Evolutionary conservation across 2,113 vertebrate species (phyloP).

Genomic region (Pimephales promelas): DNA sequence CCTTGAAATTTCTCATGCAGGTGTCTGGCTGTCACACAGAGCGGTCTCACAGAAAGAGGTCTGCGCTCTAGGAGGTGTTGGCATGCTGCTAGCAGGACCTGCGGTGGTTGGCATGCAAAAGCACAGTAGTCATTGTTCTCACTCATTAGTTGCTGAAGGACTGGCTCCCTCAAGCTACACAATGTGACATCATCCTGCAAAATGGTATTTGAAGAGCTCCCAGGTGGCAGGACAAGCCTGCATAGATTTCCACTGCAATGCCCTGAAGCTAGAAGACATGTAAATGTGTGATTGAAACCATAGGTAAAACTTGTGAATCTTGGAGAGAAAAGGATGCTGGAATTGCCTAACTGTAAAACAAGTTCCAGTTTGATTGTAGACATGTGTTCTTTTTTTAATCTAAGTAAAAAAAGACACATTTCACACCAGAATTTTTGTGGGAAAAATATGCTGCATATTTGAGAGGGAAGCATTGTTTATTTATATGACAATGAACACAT

Average conservation of each 20-base stretch:
- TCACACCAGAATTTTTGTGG: no score
- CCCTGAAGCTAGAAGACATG: slow-evolving; percentile 42
- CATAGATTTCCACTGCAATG: slow-evolving; percentile 34
- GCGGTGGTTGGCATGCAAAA: slow-evolving; percentile 27
- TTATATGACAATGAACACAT: no score
- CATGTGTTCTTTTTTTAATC: no score
- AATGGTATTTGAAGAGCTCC: slow-evolving; percentile 30
- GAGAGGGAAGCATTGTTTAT: no score
- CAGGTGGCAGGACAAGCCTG: slow-evolving; percentile 48
- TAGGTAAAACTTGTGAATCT: slow-evolving; percentile 41
- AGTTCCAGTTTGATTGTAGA: no score
- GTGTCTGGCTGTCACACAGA: slow-evolving; percentile 30
- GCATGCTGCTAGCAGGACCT: not conserved
- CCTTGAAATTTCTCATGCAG: slow-evolving; percentile 12
- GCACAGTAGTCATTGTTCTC: slow-evolving; percentile 32
- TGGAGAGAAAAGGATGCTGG: slow-evolving; percentile 22
- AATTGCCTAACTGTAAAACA: slow-evolving; percentile 16
- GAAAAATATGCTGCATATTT: no score
- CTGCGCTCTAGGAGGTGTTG: slow-evolving; percentile 7
- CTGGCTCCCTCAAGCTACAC: slow-evolving; percentile 25
- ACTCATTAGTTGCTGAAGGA: slow-evolving; percentile 49
- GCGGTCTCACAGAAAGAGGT: not conserved
- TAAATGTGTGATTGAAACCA: slow-evolving; percentile 51
- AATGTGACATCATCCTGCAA: slow-evolving; percentile 31
- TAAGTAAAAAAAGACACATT: no score